A percentile compares a stretch with the other conserved stretches of the same genome.
These are phyloP conservation scores for Auanema freiburgensis DNA, from an alignment of 2,888 invertebrate species.

Conservation along the genomic window DNA sequence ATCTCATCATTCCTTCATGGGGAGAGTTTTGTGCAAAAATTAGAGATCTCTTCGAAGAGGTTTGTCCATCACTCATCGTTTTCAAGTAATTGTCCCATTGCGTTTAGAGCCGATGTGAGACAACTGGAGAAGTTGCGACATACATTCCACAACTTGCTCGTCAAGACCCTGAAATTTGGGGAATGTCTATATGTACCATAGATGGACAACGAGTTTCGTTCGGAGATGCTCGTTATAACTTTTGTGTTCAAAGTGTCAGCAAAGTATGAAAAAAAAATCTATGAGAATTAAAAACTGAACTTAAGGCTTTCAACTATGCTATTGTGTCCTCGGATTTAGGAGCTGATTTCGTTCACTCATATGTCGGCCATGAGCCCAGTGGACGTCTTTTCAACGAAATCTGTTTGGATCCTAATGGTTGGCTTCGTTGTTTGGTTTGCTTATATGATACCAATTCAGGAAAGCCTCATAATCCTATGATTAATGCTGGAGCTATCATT, in stretches of 20 bases:
- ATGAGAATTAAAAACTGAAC: neutral
- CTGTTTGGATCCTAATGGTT: slow-evolving; percentile 84
- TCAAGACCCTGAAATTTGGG: slow-evolving; percentile 74
- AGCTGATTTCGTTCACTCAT: slow-evolving; percentile 85
- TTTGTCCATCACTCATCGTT: slow-evolving; percentile 4
- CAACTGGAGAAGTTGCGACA: slow-evolving; percentile 53
- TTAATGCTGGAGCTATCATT: slow-evolving; percentile 96
- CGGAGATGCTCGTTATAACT: slow-evolving; percentile 86
- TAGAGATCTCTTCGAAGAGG: slow-evolving; percentile 75
- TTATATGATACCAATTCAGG: slow-evolving; percentile 71
- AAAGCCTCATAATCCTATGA: slow-evolving; percentile 98
- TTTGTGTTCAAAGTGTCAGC: slow-evolving; percentile 83
- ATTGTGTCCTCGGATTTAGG: slow-evolving; percentile 77
- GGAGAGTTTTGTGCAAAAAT: slow-evolving; percentile 85
- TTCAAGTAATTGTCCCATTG: neutral
- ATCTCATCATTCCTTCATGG: slow-evolving; percentile 93
- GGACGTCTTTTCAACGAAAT: slow-evolving; percentile 95
- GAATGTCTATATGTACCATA: slow-evolving; percentile 90
- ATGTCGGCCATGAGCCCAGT: slow-evolving; percentile 94
- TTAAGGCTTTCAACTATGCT: slow-evolving; percentile 88
- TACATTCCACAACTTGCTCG: slow-evolving; percentile 94
- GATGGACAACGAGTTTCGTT: slow-evolving; percentile 77
- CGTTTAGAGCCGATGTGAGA: slow-evolving; percentile 23
- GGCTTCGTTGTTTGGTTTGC: neutral
- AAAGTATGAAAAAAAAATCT: slow-evolving; percentile 68